Evolutionary conservation across 2,888 invertebrate genomes (phyloP).

Genomic region (Caenorhabditis drosophilae): DNA sequence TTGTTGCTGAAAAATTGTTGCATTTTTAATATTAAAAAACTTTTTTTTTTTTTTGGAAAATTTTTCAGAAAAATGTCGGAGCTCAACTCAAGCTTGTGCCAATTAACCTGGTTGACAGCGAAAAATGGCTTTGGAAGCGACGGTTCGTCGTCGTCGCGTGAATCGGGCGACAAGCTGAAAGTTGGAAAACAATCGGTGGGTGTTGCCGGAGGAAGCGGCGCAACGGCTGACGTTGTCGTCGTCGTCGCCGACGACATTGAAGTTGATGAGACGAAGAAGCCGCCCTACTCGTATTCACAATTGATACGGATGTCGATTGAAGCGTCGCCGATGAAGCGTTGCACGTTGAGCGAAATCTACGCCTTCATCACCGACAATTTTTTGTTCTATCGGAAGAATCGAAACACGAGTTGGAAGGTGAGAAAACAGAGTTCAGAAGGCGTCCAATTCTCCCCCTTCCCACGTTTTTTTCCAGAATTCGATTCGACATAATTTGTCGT

Average conservation of each 20-base stretch:
- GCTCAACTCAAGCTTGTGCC: slow-evolving; percentile 51
- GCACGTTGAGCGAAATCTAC: slow-evolving; percentile 51
- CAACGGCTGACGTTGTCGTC: not conserved
- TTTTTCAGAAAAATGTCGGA: slow-evolving; percentile 19
- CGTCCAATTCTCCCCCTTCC: not conserved
- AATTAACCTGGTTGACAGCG: slow-evolving; percentile 53
- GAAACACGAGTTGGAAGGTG: slow-evolving; percentile 48
- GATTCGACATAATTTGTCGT: slow-evolving; percentile 53
- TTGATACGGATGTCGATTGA: slow-evolving; percentile 48
- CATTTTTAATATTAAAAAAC: not conserved
- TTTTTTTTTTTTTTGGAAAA: slow-evolving; percentile 1
- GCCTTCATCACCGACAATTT: slow-evolving; percentile 40
- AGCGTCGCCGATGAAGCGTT: slow-evolving; percentile 20
- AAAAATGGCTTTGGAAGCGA: slow-evolving; percentile 23
- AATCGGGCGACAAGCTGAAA: not conserved
- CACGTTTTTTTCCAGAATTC: slow-evolving; percentile 43
- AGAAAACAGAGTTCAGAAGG: slow-evolving; percentile 4
- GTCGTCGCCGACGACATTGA: not conserved
- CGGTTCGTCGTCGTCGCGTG: not conserved
- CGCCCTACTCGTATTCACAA: slow-evolving; percentile 46
- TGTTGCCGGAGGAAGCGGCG: not conserved
- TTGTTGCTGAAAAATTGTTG: slow-evolving; percentile 5
- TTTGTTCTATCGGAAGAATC: slow-evolving; percentile 41
- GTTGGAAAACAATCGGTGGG: not conserved
- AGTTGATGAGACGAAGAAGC: not conserved